A percentile compares a stretch with the other conserved stretches of the same genome.
phyloP scores from a whole-genome alignment of 2,888 invertebrate species.

The Synergus umbraculus region DNA sequence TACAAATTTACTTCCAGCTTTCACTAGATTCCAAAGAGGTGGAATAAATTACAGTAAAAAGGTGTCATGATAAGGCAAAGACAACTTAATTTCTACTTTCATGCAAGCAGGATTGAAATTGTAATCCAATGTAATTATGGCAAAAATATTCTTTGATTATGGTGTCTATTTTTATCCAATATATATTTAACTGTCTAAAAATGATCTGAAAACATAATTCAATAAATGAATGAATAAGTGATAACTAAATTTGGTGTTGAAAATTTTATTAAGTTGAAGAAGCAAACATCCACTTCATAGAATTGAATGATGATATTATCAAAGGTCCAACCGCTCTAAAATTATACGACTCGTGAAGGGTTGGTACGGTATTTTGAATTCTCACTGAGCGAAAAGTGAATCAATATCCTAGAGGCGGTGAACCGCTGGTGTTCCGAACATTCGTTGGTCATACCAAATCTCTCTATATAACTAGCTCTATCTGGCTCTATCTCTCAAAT shows the following conservation, averaged over 20 bases:
- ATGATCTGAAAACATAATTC: no score
- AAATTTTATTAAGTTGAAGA: not conserved
- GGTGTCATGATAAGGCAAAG: no score
- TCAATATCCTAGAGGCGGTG: not conserved
- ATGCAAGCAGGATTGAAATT: no score
- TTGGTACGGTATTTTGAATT: not conserved
- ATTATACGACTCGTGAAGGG: not conserved
- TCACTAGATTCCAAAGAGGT: no score
- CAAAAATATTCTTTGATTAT: no score
- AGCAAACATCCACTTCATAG: not conserved
- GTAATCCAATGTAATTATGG: no score
- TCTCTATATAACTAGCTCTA: not conserved
- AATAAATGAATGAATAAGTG: not conserved
- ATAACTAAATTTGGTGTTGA: not conserved
- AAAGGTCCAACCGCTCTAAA: not conserved
- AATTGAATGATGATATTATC: not conserved
- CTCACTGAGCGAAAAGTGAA: conserved; percentile 1
- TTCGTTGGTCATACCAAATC: conserved; percentile 1
- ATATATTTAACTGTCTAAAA: no score
- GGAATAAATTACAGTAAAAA: no score
- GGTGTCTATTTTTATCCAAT: no score
- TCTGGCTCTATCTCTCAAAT: not conserved
- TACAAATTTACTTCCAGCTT: no score
- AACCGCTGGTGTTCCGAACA: not conserved
- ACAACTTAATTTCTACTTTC: no score